These are phyloP conservation scores for Bubo blakistoni DNA, from an alignment of 2,113 vertebrate species.

Conservation along the genomic window DNA sequence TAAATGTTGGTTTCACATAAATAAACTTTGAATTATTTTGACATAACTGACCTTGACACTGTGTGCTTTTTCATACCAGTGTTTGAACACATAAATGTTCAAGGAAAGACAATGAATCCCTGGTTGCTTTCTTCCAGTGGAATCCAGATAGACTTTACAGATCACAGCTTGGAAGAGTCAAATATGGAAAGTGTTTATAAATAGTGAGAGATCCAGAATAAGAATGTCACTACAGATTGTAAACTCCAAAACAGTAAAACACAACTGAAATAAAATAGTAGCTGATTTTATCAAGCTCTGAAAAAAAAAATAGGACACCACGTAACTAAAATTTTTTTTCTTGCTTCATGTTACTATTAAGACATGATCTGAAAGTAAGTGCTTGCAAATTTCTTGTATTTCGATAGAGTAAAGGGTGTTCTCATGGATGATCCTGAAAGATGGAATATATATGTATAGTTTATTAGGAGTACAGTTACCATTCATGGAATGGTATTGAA, in stretches of 20 bases:
- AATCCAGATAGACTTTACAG: neutral
- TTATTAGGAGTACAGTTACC: neutral
- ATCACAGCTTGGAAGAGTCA: neutral
- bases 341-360: neutral
- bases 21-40: neutral
- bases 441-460: neutral
- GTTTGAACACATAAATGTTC: neutral
- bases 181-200: neutral
- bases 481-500: neutral
- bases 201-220: neutral
- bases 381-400: neutral
- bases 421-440: neutral
- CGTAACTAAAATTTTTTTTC: neutral
- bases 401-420: neutral
- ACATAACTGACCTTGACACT: neutral
- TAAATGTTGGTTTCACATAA: neutral
- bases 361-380: neutral
- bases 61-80: neutral
- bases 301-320: neutral
- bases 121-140: neutral
- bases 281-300: neutral
- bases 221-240: neutral
- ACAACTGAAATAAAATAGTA: neutral
- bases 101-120: fast-evolving
- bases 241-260: neutral